phyloP scores from a whole-genome alignment of 2,888 invertebrate genomes.

The Cerceris rybyensis region DNA sequence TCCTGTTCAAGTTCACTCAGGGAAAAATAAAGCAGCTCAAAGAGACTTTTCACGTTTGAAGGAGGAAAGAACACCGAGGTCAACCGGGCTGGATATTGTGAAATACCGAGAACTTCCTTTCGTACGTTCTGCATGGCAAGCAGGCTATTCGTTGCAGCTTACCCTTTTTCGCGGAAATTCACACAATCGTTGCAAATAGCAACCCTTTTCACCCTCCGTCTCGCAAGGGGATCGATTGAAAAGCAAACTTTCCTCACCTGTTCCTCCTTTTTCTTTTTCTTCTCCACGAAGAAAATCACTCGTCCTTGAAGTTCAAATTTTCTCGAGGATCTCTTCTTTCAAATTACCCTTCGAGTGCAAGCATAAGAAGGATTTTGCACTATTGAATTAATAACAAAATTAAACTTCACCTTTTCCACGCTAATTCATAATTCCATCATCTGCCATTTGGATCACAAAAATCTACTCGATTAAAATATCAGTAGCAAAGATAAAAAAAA shows the following conservation, averaged over 20 bases:
- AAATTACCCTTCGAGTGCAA: no score
- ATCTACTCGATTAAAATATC: no score
- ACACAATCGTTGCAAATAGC: constrained; percentile 22
- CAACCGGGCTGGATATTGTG: constrained; percentile 34
- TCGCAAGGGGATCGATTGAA: neutral
- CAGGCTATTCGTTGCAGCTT: constrained; percentile 16
- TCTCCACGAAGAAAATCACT: no score
- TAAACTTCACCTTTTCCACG: no score
- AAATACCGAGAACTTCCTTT: constrained; percentile 35
- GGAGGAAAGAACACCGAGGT: constrained; percentile 21
- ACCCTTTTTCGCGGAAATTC: constrained; percentile 43
- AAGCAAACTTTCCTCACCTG: constrained; percentile 2
- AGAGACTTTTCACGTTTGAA: constrained; percentile 1
- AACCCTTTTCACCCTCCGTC: constrained; percentile 31
- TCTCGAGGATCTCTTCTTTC: no score
- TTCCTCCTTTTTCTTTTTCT: no score
- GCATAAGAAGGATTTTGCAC: no score
- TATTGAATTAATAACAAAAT: no score
- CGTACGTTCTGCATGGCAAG: constrained; percentile 14
- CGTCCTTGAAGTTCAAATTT: no score
- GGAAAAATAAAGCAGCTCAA: neutral
- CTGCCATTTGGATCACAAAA: no score
- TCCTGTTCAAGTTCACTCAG: no score
- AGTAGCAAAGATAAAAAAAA: neutral
- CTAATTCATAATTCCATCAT: no score